phyloP scores from a whole-genome alignment of 23 tunicate genomes.

The Oikopleura albicans region DNA sequence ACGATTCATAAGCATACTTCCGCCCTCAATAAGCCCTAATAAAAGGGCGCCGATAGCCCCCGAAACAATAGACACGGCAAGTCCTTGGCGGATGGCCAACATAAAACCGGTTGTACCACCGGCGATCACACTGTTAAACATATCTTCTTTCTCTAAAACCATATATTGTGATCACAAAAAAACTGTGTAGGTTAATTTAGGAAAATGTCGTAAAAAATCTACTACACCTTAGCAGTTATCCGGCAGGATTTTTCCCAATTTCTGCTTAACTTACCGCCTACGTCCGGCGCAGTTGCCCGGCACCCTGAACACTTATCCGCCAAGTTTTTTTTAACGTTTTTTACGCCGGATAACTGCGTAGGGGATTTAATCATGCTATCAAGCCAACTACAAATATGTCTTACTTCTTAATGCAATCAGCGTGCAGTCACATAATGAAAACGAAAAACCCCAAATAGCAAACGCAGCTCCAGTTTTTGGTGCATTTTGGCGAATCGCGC shows the following conservation, averaged over 20 bases:
- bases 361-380: too few relatives aligned
- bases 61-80: conserved; percentile 41
- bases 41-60: conserved; percentile 70
- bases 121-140: not conserved
- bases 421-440: conserved; percentile 70
- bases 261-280: not conserved
- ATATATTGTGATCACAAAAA: too few relatives aligned
- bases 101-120: conserved; percentile 66
- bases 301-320: too few relatives aligned
- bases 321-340: too few relatives aligned
- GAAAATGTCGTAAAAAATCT: too few relatives aligned
- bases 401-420: conserved; percentile 56
- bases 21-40: conserved; percentile 81
- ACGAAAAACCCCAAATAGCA: conserved; percentile 88
- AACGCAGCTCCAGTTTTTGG: conserved; percentile 88
- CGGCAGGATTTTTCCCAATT: too few relatives aligned
- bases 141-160: not conserved
- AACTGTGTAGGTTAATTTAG: too few relatives aligned
- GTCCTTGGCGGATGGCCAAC: conserved; percentile 65
- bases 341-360: too few relatives aligned
- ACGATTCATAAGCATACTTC: conserved; percentile 46
- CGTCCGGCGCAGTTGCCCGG: too few relatives aligned
- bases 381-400: too few relatives aligned
- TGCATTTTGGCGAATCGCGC: conserved; percentile 41
- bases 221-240: too few relatives aligned